Base-by-base conservation (phyloP, 2,113 vertebrate genomes). In the Benitochromis conjunctus region DNA sequence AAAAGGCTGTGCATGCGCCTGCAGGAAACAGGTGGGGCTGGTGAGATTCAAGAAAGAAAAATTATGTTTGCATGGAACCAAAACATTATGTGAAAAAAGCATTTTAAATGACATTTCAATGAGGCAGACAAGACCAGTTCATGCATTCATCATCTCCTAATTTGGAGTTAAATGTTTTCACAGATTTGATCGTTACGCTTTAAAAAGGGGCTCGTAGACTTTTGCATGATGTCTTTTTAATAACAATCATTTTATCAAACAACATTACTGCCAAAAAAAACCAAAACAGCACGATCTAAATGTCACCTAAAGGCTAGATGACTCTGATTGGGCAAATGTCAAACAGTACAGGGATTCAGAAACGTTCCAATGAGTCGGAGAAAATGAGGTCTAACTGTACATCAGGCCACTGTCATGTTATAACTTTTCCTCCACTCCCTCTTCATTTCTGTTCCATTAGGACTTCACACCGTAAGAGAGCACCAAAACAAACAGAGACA, bases 401-500 rank as follows among this genome's bases (percentile, higher is more conserved):
- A 89, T 88, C 86, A 62, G 92, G 90, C 87, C 81, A 80, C 89
- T 82, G 86, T 94, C 86, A 86, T 86, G 86, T 91, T 83, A 79
- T 71, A 76, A 84, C 83, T 83, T 88, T 84, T 78, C 69, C 83
- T 79, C 60, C 57, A 54, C 79, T 69, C 85, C 79, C 57, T 29
- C 74, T 87, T 84, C 43, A 29, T 71, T 89, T 81, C 88, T 88
- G 91, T 90, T 92, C 88, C 88, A 90, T 93, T 88, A 82, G 84
- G 38, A 91, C 93, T 94, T 91, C 80, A 79, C 79, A 85, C 90
- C 90, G 94, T 94, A 93, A 92, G 94, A 90, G 85, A 94, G 93
- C 93, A 95, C 93, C 94, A 95, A 95, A 92, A 94, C 94, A 95
- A 95, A 95, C 91, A 94, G 88, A 92, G 87, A 90, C 80, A 58